Evolutionary conservation across 2,797 vertebrate genomes (phyloP).

Genomic region (Micromesistius poutassou): DNA sequence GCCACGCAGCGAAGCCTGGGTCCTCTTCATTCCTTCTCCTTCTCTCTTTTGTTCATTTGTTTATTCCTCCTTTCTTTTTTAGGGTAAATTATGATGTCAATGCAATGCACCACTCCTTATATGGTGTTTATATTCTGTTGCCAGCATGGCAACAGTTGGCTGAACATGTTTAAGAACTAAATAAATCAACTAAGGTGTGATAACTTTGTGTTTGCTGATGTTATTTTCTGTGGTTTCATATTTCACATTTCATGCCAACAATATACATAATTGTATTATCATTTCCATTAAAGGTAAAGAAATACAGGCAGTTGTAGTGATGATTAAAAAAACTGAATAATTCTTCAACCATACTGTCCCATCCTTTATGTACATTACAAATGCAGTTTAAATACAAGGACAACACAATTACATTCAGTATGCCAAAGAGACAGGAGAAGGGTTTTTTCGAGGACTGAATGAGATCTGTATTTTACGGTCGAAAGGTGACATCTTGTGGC

Average conservation of each 20-base stretch:
- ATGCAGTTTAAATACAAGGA: neutral
- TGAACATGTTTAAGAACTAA: conserved; percentile 75
- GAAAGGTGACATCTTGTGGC: neutral
- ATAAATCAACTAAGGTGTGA: conserved; percentile 71
- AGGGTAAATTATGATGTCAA: conserved; percentile 71
- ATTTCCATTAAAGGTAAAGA: neutral
- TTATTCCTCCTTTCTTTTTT: conserved; percentile 47
- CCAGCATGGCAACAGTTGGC: conserved; percentile 68
- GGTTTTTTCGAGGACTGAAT: neutral
- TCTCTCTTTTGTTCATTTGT: conserved; percentile 35
- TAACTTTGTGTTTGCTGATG: conserved; percentile 36
- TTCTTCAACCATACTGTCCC: neutral
- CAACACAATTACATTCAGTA: neutral
- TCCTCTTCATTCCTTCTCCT: conserved; percentile 55
- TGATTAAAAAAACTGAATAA: neutral
- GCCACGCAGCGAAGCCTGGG: conserved; percentile 45
- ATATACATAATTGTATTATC: neutral
- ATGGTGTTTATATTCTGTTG: conserved; percentile 65
- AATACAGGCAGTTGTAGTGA: neutral
- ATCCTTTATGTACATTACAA: neutral
- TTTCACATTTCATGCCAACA: neutral
- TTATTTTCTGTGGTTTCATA: conserved; percentile 2
- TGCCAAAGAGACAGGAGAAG: neutral
- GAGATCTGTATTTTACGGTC: neutral
- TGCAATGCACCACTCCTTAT: conserved; percentile 68